A percentile compares a stretch with the other conserved stretches of the same genome.
Evolutionary conservation across 1,140 invertebrate genomes (phyloP).

Genomic region (Ceratina australensis): DNA sequence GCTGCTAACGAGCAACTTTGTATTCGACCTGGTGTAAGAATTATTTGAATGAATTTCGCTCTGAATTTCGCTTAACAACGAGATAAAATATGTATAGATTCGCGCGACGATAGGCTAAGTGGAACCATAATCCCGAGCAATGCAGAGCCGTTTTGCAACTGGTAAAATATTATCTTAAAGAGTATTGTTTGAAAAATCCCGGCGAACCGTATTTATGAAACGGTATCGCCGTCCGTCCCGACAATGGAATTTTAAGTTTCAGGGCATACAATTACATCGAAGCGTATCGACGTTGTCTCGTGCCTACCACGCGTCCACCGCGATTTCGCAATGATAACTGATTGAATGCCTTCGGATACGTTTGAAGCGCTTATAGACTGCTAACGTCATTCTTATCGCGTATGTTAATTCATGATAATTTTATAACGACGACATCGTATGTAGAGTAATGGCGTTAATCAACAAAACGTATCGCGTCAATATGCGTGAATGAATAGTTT

Average conservation of each 20-base stretch:
- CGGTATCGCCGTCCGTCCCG: not conserved
- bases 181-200: not conserved
- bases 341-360: slow-evolving; percentile 34
- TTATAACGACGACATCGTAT: slow-evolving; percentile 31
- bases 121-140: not conserved
- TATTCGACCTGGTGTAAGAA: not conserved
- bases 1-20: no score
- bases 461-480: slow-evolving; percentile 44
- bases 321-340: slow-evolving; percentile 49
- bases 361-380: slow-evolving; percentile 34
- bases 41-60: not conserved
- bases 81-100: no score
- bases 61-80: not conserved
- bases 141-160: no score
- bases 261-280: slow-evolving; percentile 1
- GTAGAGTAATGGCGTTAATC: slow-evolving; percentile 45
- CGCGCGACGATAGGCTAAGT: not conserved
- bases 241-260: not conserved
- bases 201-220: not conserved
- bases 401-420: slow-evolving; percentile 61
- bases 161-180: no score
- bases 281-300: slow-evolving; percentile 29
- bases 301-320: not conserved
- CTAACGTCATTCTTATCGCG: slow-evolving; percentile 37
- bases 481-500: slow-evolving; percentile 25